These are phyloP conservation scores for Torymus aiolomorphi DNA, from an alignment of 2,888 invertebrate genomes.

Conservation along the genomic window DNA sequence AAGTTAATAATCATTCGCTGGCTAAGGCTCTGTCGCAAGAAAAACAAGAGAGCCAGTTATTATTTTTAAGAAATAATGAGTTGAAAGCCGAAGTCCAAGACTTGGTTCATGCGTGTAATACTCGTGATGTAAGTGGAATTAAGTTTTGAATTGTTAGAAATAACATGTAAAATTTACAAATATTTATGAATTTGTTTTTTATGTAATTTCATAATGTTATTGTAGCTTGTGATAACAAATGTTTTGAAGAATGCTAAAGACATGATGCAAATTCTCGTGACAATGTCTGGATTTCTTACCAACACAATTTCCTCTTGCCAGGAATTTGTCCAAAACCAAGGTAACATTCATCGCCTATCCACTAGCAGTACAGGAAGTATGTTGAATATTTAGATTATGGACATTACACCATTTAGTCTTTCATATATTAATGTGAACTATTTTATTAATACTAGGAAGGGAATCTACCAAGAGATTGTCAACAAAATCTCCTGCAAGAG, in stretches of 20 bases:
- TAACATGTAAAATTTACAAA: not conserved
- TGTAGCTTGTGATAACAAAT: constrained; percentile 65
- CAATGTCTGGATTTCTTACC: constrained; percentile 64
- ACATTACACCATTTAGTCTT: constrained; percentile 10
- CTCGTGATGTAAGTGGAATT: constrained; percentile 65
- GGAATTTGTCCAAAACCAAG: constrained; percentile 59
- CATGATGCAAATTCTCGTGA: constrained; percentile 65
- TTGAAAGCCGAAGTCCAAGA: constrained; percentile 67
- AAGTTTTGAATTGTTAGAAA: too few relatives aligned
- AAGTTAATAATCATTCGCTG: constrained; percentile 67
- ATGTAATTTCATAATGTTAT: constrained; percentile 22
- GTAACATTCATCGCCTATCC: constrained; percentile 45
- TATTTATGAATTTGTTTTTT: constrained; percentile 14
- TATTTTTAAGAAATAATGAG: constrained; percentile 67
- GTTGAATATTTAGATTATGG: constrained; percentile 22
- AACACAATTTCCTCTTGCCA: constrained; percentile 68
- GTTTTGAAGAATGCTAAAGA: constrained; percentile 67
- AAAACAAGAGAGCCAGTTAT: constrained; percentile 66
- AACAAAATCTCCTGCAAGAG: constrained; percentile 69
- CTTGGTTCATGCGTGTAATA: constrained; percentile 63
- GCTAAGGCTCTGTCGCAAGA: constrained; percentile 69
- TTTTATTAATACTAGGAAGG: constrained; percentile 60
- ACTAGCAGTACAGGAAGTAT: constrained; percentile 53
- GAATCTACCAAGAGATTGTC: constrained; percentile 66
- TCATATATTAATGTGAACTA: constrained; percentile 2